Evolutionary conservation across 1,140 invertebrate species (phyloP), one percentile per base, ranked within the genome.

Genomic region (Micrasema minimum): DNA sequence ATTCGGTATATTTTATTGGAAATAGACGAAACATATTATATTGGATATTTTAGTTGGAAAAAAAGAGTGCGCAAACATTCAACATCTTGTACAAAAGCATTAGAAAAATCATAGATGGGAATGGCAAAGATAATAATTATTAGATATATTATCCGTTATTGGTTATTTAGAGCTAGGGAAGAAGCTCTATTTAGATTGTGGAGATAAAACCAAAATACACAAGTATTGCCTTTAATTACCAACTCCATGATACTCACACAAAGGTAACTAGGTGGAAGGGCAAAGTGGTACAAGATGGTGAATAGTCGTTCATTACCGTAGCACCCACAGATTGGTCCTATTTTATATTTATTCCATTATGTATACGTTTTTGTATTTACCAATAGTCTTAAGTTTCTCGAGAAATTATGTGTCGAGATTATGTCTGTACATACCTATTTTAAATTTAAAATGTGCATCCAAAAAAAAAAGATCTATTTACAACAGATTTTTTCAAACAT

Each of bases 231-330:
- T 41, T 14, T 53, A 14, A 12, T 11, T 59, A 18, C 35, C 37
- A 59, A 16, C n/a, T 12, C 37, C 16, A 12, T 45, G 10, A 45
- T 68, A 68, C 66, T 68, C 45, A 68, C 66, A 68, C 66, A 68
- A 55, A 68, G 18, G 53, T 68, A 45, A 68, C 23, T 20, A 68
- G 66, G 35, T 68, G 66, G 6, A 31, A 41, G 41, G 66, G 66
- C 37, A 68, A 57, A 35, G 66, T 68, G 31, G 35, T 45, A 57
- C 41, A 45, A 45, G 66, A 68, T 16, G 50, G 46, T 10, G 51
- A 16, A 26, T 18, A 68, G 26, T 68, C 51, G 22, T 53, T 66
- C 16, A 68, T 66, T 26, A 37, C 51, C 12, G 51, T 41, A 41
- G 66, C 51, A 45, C 51, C 53, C 55, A 59, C 41, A 16, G 38